Conservation (phyloP, 2,797 vertebrate genomes). For the Diplodus sargus region DNA sequence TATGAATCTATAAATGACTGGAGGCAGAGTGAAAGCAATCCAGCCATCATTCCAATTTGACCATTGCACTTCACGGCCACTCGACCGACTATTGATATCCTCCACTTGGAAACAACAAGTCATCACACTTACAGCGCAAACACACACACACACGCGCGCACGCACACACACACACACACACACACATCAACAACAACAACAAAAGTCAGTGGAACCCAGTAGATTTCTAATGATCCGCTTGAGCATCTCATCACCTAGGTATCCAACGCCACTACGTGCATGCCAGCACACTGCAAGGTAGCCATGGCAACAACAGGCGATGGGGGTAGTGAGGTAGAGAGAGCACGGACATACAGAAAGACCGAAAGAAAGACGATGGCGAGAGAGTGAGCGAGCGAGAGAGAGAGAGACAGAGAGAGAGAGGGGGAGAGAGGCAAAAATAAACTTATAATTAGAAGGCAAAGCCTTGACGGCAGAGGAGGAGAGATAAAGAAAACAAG, state of each 20-base stretch:
- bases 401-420: neutral
- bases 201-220: conserved; percentile 36
- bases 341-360: conserved; percentile 51
- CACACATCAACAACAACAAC: neutral
- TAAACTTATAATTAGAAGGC: conserved; percentile 59
- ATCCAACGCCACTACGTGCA: conserved; percentile 69
- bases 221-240: conserved; percentile 72
- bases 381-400: neutral
- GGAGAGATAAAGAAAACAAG: conserved; percentile 42
- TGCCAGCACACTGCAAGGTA: conserved; percentile 77
- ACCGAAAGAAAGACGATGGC: conserved; percentile 47
- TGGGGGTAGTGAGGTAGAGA: conserved; percentile 67
- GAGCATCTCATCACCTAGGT: conserved; percentile 70
- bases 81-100: conserved; percentile 47
- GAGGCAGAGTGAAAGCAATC: conserved; percentile 43
- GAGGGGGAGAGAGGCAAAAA: conserved; percentile 26
- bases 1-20: conserved; percentile 55
- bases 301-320: conserved; percentile 78
- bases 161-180: conserved; percentile 3
- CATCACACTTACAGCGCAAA: conserved; percentile 3
- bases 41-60: conserved; percentile 33
- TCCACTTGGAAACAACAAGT: conserved; percentile 40
- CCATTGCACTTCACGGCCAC: conserved; percentile 37
- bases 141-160: neutral
- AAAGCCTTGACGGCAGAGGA: conserved; percentile 58